Conservation (phyloP, 2,888 invertebrate genomes). For the Magallana nippona region DNA sequence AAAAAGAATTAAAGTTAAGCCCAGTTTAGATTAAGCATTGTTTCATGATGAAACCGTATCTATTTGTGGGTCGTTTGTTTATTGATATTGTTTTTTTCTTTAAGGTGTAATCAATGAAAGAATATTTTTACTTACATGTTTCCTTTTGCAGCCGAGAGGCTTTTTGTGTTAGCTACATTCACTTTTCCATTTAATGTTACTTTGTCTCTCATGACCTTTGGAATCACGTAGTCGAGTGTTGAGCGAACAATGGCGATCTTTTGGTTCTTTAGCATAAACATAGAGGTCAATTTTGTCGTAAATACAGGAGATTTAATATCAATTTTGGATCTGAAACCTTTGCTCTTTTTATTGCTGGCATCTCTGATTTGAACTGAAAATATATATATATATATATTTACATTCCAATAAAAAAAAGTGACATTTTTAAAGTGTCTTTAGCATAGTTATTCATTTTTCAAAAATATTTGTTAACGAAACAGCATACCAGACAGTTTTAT, state of each 20-base stretch:
- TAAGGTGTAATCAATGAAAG: neutral
- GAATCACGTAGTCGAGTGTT: conserved; percentile 63
- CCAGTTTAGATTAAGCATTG: too few relatives aligned
- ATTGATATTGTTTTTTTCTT: too few relatives aligned
- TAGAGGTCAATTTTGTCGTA: conserved; percentile 53
- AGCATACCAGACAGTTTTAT: conserved; percentile 56
- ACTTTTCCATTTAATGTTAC: conserved; percentile 63
- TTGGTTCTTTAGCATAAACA: conserved; percentile 51
- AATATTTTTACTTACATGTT: conserved; percentile 59
- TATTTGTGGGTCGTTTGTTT: too few relatives aligned
- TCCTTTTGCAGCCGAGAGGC: conserved; percentile 57
- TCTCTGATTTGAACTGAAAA: conserved; percentile 55
- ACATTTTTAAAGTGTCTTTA: too few relatives aligned
- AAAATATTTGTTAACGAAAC: neutral
- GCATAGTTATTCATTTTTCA: neutral
- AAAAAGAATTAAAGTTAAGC: neutral
- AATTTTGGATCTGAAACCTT: conserved; percentile 50
- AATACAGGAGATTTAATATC: conserved; percentile 54
- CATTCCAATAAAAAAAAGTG: too few relatives aligned
- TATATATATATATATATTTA: neutral
- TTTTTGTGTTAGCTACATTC: conserved; percentile 61
- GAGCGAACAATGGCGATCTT: conserved; percentile 55
- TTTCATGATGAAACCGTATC: too few relatives aligned
- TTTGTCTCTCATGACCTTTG: conserved; percentile 59
- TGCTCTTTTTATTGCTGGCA: conserved; percentile 51